These are phyloP conservation scores for Tortrix viridana DNA, from an alignment of 2,888 invertebrate species.

Conservation along the genomic window DNA sequence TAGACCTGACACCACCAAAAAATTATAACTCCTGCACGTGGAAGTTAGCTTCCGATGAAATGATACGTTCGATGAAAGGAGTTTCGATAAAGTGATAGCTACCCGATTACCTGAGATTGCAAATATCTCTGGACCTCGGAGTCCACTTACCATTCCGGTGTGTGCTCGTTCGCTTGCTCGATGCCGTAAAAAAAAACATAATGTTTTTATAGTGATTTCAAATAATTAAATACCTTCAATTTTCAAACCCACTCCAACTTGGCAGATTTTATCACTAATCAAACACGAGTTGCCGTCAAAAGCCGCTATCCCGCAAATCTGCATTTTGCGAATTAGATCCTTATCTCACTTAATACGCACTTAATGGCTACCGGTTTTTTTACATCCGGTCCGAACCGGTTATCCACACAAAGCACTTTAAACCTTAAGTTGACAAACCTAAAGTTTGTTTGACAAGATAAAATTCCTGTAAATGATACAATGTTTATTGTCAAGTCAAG, in stretches of 20 bases:
- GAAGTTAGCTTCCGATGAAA: too few species aligned
- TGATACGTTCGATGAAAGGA: too few species aligned
- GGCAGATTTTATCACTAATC: neutral
- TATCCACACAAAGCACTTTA: slow-evolving; percentile 16
- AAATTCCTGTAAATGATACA: slow-evolving; percentile 54
- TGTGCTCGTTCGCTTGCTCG: too few species aligned
- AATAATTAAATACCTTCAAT: neutral
- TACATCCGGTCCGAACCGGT: slow-evolving; percentile 56
- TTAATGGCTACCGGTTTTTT: slow-evolving; percentile 61
- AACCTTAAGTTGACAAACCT: slow-evolving; percentile 27
- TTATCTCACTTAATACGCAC: slow-evolving; percentile 68
- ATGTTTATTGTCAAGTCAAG: slow-evolving; percentile 60
- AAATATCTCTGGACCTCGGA: too few species aligned
- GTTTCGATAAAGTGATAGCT: too few species aligned
- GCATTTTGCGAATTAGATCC: slow-evolving; percentile 73
- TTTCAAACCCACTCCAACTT: neutral
- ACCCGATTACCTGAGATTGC: too few species aligned
- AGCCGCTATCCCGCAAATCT: slow-evolving; percentile 66
- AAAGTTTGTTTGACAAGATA: slow-evolving; percentile 39
- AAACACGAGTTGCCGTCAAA: slow-evolving; percentile 46
- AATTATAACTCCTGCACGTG: too few species aligned
- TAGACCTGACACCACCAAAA: too few species aligned
- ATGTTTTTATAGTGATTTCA: too few species aligned
- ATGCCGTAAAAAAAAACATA: too few species aligned
- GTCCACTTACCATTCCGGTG: too few species aligned